Evolutionary conservation across 2,888 invertebrate genomes (phyloP).

Genomic region (Volucella inflata): DNA sequence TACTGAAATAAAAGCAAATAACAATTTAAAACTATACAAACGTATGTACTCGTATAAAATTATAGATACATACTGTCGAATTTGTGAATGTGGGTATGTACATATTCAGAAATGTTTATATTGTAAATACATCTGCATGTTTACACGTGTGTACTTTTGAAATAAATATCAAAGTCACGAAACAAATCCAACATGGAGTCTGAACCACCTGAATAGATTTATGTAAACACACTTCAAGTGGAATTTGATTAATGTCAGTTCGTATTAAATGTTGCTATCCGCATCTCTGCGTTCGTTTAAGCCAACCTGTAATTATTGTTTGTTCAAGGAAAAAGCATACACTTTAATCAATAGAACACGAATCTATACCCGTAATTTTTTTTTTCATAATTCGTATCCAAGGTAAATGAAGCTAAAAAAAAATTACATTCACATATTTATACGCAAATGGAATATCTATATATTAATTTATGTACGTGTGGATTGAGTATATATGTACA

Average conservation of each 20-base stretch:
- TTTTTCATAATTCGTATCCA: slow-evolving; percentile 43
- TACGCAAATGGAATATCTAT: neutral
- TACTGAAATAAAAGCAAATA: slow-evolving; percentile 63
- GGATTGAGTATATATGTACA: neutral
- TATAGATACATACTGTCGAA: slow-evolving; percentile 2
- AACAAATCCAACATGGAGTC: slow-evolving; percentile 66
- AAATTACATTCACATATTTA: neutral
- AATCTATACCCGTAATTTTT: slow-evolving; percentile 44
- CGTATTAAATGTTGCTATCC: slow-evolving; percentile 51
- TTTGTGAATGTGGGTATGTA: neutral
- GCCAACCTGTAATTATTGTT: slow-evolving; percentile 70
- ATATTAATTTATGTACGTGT: neutral
- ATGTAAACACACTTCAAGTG: slow-evolving; percentile 68
- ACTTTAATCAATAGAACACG: slow-evolving; percentile 74
- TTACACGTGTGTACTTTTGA: slow-evolving; percentile 43
- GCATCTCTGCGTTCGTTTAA: slow-evolving; percentile 64
- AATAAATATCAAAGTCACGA: slow-evolving; percentile 74
- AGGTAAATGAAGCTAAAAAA: slow-evolving; percentile 44
- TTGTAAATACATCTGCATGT: neutral
- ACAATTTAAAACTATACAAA: slow-evolving; percentile 51
- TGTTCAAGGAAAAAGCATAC: slow-evolving; percentile 71
- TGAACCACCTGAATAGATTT: slow-evolving; percentile 52
- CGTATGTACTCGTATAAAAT: neutral
- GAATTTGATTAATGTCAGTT: slow-evolving; percentile 67
- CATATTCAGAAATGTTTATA: neutral